phyloP scores from a whole-genome alignment of 2,888 invertebrate species.

The Scaptomyza tumidula region DNA sequence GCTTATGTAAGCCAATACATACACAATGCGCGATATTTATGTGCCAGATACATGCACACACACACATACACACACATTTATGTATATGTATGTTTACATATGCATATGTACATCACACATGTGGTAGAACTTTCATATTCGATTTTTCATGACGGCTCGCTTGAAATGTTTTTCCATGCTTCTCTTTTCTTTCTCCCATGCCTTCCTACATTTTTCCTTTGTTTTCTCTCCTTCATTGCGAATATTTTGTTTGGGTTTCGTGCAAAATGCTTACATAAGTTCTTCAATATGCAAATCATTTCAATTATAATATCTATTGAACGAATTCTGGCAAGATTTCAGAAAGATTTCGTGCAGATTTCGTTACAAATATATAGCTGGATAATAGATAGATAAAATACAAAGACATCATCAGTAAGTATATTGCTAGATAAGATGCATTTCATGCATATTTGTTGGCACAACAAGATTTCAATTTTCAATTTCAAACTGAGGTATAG shows the following conservation, averaged over 20 bases:
- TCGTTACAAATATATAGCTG: neutral
- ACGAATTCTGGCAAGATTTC: constrained; percentile 19
- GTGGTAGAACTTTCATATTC: constrained; percentile 66
- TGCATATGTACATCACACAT: constrained; percentile 36
- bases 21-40: constrained; percentile 71
- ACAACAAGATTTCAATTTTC: neutral
- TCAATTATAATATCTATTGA: constrained; percentile 41
- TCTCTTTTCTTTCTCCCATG: constrained; percentile 3
- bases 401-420: neutral
- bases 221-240: neutral
- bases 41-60: constrained; percentile 37
- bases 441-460: neutral
- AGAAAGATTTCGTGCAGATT: constrained; percentile 3
- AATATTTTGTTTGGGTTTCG: constrained; percentile 14
- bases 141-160: constrained; percentile 65
- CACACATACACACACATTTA: constrained; percentile 24
- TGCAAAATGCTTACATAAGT: constrained; percentile 47
- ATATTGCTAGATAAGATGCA: neutral
- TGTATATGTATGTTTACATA: constrained; percentile 13
- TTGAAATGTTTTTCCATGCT: constrained; percentile 44
- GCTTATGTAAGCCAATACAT: constrained; percentile 81
- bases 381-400: neutral
- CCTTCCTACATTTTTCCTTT: neutral
- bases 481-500: neutral
- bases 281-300: constrained; percentile 44